Evolutionary conservation across 2,797 vertebrate genomes (phyloP).

Genomic region (Otolemur crassicaudatus): DNA sequence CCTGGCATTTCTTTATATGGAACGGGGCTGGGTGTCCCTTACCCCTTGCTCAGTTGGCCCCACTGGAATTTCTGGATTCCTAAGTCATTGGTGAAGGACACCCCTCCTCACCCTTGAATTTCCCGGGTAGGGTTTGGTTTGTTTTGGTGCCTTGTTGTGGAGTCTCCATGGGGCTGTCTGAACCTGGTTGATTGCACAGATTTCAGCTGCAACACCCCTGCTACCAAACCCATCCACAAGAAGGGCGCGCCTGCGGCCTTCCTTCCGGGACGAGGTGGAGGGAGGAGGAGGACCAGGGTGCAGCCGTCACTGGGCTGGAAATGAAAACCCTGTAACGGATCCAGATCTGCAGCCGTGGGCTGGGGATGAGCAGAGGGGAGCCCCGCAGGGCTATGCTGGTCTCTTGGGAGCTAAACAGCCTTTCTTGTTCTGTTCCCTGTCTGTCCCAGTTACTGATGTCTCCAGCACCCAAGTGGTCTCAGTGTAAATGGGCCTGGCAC

Average conservation of each 20-base stretch:
- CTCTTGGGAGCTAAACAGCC: rapidly evolving
- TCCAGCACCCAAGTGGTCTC: neutral
- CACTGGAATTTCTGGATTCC: conserved; percentile 81
- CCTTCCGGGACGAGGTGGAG: neutral
- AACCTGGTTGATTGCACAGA: neutral
- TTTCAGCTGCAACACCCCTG: conserved; percentile 14
- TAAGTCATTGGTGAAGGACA: conserved; percentile 56
- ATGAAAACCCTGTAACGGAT: neutral
- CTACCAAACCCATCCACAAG: neutral
- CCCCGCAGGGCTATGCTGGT: too few relatives aligned
- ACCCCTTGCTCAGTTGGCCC: conserved; percentile 19
- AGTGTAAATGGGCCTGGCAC: neutral
- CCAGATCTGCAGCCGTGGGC: neutral
- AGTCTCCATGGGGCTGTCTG: conserved; percentile 77
- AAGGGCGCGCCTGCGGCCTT: neutral
- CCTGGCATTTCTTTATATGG: conserved; percentile 46
- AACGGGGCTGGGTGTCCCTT: neutral
- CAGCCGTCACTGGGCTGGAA: neutral
- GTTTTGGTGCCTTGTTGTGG: conserved; percentile 78
- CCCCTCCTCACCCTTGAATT: conserved; percentile 25
- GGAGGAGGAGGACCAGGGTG: too few relatives aligned
- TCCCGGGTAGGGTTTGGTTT: conserved; percentile 74
- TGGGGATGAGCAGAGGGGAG: neutral
- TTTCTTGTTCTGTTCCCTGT: neutral
- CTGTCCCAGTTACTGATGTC: neutral